phyloP scores from a whole-genome alignment of 1,140 invertebrate genomes.

The Spodoptera frugiperda region DNA sequence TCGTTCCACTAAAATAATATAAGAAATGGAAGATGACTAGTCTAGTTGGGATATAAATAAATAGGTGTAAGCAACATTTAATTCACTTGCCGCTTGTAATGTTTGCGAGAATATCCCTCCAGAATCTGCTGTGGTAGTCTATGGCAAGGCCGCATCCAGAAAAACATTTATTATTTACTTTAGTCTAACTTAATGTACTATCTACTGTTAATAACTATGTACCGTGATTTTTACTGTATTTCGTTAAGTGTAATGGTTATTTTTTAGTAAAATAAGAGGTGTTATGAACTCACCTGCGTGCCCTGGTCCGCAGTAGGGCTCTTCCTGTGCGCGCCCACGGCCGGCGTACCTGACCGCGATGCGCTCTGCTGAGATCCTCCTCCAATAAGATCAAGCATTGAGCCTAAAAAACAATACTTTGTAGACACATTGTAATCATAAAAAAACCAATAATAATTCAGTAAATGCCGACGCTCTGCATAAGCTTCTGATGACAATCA shows the following conservation, averaged over 20 bases:
- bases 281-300: slow-evolving; percentile 87
- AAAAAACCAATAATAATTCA: slow-evolving; percentile 22
- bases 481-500: slow-evolving; percentile 38
- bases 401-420: slow-evolving; percentile 75
- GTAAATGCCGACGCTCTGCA: slow-evolving; percentile 11
- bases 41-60: slow-evolving; percentile 34
- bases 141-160: slow-evolving; percentile 31
- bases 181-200: not conserved
- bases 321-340: slow-evolving; percentile 89
- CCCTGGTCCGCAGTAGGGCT: slow-evolving; percentile 94
- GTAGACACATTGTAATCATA: slow-evolving; percentile 27
- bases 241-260: not conserved
- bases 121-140: slow-evolving; percentile 33
- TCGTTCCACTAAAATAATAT: slow-evolving; percentile 27
- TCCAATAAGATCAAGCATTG: slow-evolving; percentile 92
- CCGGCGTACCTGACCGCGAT: slow-evolving; percentile 92
- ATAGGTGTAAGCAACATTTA: slow-evolving; percentile 19
- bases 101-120: slow-evolving; percentile 31
- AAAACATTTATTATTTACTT: slow-evolving; percentile 27
- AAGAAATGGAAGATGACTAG: slow-evolving; percentile 5
- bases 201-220: not conserved
- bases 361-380: slow-evolving; percentile 86
- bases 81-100: slow-evolving; percentile 28
- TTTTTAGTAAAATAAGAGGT: not conserved
- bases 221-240: not conserved